phyloP scores from a whole-genome alignment of 2,888 invertebrate species.

The Thyatira batis region DNA sequence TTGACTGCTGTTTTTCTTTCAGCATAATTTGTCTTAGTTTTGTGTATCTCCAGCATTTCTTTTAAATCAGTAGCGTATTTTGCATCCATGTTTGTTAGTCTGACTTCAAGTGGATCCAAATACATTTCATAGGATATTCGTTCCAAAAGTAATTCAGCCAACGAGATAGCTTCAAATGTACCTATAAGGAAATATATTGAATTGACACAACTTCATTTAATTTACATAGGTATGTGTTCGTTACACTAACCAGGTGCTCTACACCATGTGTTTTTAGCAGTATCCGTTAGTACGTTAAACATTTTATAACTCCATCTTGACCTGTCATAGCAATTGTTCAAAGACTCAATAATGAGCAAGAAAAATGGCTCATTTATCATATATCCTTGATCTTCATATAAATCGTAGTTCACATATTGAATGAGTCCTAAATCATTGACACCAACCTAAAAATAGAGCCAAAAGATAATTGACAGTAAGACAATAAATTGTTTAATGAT shows the following conservation, averaged over 20 bases:
- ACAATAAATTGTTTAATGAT: background rate
- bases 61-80: slow-evolving; percentile 41
- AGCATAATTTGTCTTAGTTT: slow-evolving; percentile 75
- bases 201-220: background rate
- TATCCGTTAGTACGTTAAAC: slow-evolving; percentile 49
- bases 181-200: slow-evolving; percentile 43
- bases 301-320: slow-evolving; percentile 45
- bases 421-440: slow-evolving; percentile 71
- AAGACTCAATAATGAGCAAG: slow-evolving; percentile 17
- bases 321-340: slow-evolving; percentile 46
- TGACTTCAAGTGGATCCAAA: slow-evolving; percentile 81
- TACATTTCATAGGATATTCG: slow-evolving; percentile 78
- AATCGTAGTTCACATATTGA: slow-evolving; percentile 70
- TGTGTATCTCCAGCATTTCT: slow-evolving; percentile 77
- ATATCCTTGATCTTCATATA: slow-evolving; percentile 76
- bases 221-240: background rate
- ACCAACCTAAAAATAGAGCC: slow-evolving; percentile 28
- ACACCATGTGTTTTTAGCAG: slow-evolving; percentile 50
- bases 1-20: slow-evolving; percentile 69
- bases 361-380: slow-evolving; percentile 43
- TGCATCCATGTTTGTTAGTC: slow-evolving; percentile 72
- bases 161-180: slow-evolving; percentile 78
- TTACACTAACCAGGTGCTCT: slow-evolving; percentile 49
- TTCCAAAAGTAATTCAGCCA: slow-evolving; percentile 84
- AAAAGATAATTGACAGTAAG: too few relatives aligned